Evolutionary conservation across 2,888 invertebrate species (phyloP).

Genomic region (Hypsopygia costalis): DNA sequence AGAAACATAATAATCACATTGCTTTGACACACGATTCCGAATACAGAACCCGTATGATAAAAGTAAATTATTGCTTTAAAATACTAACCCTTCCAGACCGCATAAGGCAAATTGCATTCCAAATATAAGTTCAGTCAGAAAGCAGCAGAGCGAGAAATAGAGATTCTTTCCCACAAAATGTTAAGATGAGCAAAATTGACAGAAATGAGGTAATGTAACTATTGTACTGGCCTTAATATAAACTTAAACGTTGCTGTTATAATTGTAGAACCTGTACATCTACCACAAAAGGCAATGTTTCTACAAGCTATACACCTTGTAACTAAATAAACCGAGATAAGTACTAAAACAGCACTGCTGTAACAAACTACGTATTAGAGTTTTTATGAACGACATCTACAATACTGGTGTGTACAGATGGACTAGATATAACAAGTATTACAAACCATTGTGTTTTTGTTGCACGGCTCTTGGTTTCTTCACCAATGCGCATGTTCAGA

Average conservation of each 20-base stretch:
- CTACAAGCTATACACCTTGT: slow-evolving; percentile 12
- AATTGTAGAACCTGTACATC: not conserved
- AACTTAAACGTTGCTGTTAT: slow-evolving; percentile 4
- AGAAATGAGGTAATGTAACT: not conserved
- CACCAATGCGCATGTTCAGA: too few species aligned
- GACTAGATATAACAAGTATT: too few species aligned
- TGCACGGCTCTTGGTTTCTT: too few species aligned
- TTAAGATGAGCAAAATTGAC: not conserved
- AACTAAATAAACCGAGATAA: slow-evolving; percentile 16
- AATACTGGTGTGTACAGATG: not conserved
- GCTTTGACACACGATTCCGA: too few species aligned
- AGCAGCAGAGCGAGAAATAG: not conserved
- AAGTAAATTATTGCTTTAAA: not conserved
- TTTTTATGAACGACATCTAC: slow-evolving; percentile 12
- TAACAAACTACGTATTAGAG: slow-evolving; percentile 7
- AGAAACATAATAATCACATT: too few species aligned
- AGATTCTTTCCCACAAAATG: not conserved
- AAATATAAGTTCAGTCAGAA: not conserved
- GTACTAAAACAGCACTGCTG: slow-evolving; percentile 15
- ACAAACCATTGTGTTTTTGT: too few species aligned
- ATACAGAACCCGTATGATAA: too few species aligned
- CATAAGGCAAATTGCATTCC: not conserved
- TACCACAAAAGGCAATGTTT: not conserved
- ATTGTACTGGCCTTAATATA: slow-evolving; percentile 2
- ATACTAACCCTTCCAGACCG: not conserved